phyloP scores from a whole-genome alignment of 2,113 vertebrate species.

The Pangasianodon gigas region DNA sequence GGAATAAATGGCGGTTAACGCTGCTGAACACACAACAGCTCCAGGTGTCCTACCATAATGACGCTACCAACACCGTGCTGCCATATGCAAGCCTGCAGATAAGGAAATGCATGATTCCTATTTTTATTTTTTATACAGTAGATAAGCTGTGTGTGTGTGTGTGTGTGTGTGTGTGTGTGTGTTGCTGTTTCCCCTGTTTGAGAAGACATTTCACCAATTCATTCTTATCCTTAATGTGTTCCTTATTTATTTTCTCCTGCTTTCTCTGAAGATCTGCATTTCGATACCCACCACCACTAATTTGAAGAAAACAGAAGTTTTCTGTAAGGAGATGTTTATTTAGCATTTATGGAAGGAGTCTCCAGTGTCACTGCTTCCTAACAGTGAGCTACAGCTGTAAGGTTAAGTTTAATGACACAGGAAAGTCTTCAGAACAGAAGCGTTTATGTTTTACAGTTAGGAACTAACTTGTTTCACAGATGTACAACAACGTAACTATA shows the following conservation, averaged over 20 bases:
- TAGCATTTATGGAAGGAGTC: not conserved
- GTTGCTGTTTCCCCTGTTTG: not conserved
- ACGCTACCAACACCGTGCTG: not conserved
- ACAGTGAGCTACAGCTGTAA: not conserved
- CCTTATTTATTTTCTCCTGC: not conserved
- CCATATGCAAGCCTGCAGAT: slow-evolving; percentile 39
- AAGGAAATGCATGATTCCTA: slow-evolving; percentile 23
- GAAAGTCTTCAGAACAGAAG: not conserved
- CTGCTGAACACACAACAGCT: not conserved
- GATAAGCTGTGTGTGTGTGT: not conserved
- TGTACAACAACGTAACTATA: not conserved
- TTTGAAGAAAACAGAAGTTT: not conserved
- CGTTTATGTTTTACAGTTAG: not conserved
- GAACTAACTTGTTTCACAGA: not conserved
- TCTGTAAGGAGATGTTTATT: not conserved
- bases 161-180: not conserved
- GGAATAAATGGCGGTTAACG: not conserved
- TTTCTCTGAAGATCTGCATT: slow-evolving; percentile 56
- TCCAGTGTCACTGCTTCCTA: not conserved
- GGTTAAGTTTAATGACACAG: not conserved
- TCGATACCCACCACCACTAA: slow-evolving; percentile 16
- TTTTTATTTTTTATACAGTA: not conserved
- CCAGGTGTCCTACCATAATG: slow-evolving; percentile 10
- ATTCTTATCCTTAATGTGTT: slow-evolving; percentile 32
- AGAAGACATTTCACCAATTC: slow-evolving; percentile 5